Evolutionary conservation across 2,888 invertebrate genomes (phyloP), one percentile per base, ranked within the genome.

Genomic region (Odontocerum albicorne): DNA sequence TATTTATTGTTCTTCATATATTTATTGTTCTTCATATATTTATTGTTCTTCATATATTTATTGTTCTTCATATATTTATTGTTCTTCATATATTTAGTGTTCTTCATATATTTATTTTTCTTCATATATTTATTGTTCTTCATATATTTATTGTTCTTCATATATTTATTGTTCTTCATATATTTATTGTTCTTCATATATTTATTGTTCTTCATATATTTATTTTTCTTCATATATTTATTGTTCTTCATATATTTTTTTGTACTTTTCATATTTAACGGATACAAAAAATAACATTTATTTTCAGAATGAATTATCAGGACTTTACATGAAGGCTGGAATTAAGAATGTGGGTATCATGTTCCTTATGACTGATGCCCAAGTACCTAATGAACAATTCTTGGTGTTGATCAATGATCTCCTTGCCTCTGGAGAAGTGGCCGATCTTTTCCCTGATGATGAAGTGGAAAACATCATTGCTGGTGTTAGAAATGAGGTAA

Each of bases 341-440:
- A 70, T 96, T 22, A 97, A 97, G 70, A 95, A 94, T 71, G 86
- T 96, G 6, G 96, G 96, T 8, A 92, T 89, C 35, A 92, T 96
- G 83, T 96, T 97, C 69, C 75, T 97, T 12, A 94, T 97, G 92
- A 96, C 96, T 0, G 97, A 97, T 70, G 96, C 96, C 3, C 96
- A 97, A 77, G 92, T 97, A 1, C 90, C 95, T 0, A 95, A 94
- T 68, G 97, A 97, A 74, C 89, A 92, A 67, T 97, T 96, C 72
- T 75, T 97, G 54, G 96, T 97, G 7, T 81, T 96, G 17, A 95
- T 97, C 63, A 97, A 97, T 68, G 96, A 97, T 71, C 84, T 97
- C 80, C 72, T 97, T 55, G 94, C 96, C 16, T 94, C 96, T 10
- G 96, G 97, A 22, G 97, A 97, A 78, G 91, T 97, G 43, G 92